phyloP scores from a whole-genome alignment of 2,888 invertebrate species.

The Chrysolina haemoptera region DNA sequence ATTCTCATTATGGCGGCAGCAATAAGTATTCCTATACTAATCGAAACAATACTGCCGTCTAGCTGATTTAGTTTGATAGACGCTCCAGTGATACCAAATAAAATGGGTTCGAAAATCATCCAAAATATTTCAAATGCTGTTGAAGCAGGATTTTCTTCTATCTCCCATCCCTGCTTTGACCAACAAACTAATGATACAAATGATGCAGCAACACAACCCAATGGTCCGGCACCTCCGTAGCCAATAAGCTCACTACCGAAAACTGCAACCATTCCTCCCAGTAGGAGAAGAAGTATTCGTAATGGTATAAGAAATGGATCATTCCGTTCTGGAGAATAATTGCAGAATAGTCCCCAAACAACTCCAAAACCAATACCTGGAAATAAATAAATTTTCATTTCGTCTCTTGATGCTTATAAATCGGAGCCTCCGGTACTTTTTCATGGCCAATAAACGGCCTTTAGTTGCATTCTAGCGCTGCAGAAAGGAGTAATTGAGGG shows the following conservation, averaged over 20 bases:
- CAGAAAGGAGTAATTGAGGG: too few relatives aligned
- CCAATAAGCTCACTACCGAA: constrained; percentile 78
- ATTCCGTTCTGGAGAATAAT: constrained; percentile 87
- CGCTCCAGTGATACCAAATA: constrained; percentile 84
- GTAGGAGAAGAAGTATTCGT: constrained; percentile 84
- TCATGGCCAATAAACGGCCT: too few relatives aligned
- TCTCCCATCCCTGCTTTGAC: constrained; percentile 87
- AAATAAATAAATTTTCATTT: neutral
- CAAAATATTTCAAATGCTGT: constrained; percentile 93
- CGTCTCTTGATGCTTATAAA: neutral
- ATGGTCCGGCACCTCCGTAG: constrained; percentile 83
- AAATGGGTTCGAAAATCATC: constrained; percentile 96
- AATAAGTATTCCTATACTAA: constrained; percentile 80
- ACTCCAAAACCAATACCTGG: constrained; percentile 78
- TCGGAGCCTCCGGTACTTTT: too few relatives aligned
- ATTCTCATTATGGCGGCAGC: constrained; percentile 79
- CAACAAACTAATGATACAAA: constrained; percentile 88
- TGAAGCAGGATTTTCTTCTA: constrained; percentile 89
- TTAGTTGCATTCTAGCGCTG: too few relatives aligned
- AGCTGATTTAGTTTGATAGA: constrained; percentile 86
- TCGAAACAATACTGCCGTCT: constrained; percentile 78
- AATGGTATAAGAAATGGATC: constrained; percentile 84
- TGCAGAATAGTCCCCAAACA: constrained; percentile 84
- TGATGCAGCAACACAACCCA: constrained; percentile 86
- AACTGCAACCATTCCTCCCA: constrained; percentile 87